Evolutionary conservation across 2,888 invertebrate genomes (phyloP).

Genomic region (Anodontia alba): DNA sequence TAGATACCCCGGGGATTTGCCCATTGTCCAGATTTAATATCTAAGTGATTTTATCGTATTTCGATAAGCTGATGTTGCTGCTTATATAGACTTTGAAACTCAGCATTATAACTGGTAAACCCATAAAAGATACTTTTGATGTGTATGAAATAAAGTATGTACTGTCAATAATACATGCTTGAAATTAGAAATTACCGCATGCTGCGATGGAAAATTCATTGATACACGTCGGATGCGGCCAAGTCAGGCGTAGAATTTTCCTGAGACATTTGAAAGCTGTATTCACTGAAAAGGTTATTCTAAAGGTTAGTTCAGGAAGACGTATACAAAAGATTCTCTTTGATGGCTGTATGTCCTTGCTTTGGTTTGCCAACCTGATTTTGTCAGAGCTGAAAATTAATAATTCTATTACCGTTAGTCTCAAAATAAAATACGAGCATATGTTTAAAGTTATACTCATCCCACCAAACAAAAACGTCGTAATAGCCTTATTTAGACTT

Average conservation of each 20-base stretch:
- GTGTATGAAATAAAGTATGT: background rate
- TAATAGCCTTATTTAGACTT: no score
- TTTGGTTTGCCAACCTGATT: no score
- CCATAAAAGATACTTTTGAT: background rate
- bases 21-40: constrained; percentile 13
- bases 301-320: no score
- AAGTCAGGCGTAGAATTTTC: background rate
- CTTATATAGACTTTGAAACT: background rate
- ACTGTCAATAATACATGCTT: background rate
- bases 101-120: background rate
- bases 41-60: constrained; percentile 3
- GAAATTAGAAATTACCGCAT: background rate
- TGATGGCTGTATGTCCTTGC: no score
- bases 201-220: background rate
- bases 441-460: no score
- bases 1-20: background rate
- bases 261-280: background rate
- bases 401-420: no score
- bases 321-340: no score
- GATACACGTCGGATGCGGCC: background rate
- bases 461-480: no score
- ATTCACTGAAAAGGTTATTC: no score
- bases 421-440: no score
- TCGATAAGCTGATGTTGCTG: background rate
- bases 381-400: no score